Conservation (phyloP, 1,140 invertebrate genomes). For the Scaptomyza montana region DNA sequence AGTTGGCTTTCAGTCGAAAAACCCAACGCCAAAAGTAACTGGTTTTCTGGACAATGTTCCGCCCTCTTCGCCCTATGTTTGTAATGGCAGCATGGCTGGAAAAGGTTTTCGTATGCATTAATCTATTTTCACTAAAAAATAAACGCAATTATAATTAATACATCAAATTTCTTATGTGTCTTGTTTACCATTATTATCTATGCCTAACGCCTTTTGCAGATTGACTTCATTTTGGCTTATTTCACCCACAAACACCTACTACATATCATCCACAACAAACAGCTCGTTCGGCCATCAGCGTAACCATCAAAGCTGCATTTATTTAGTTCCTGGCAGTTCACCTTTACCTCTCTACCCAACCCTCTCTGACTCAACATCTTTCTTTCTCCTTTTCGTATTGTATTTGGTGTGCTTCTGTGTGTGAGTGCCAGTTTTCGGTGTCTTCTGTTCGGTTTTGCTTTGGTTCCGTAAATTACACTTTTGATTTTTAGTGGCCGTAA, state of each 20-base stretch:
- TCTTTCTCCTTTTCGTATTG: background rate
- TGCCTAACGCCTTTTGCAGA: background rate
- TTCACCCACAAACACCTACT: background rate
- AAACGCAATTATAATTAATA: no score
- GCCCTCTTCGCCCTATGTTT: constrained; percentile 3
- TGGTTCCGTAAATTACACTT: constrained; percentile 83
- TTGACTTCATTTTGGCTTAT: constrained; percentile 28
- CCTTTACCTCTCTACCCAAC: background rate
- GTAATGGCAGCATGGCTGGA: constrained; percentile 1
- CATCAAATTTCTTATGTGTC: no score
- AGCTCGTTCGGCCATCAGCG: constrained; percentile 5
- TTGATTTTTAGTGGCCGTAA: constrained; percentile 84
- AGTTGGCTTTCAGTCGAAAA: constrained; percentile 15
- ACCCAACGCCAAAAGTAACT: constrained; percentile 49
- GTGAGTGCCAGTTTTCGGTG: constrained; percentile 53
- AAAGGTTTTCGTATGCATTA: background rate
- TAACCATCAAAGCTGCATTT: constrained; percentile 45
- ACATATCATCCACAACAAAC: constrained; percentile 29
- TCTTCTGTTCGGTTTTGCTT: constrained; percentile 67
- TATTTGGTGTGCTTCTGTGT: background rate
- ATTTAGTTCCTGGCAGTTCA: constrained; percentile 4
- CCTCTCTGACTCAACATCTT: no score
- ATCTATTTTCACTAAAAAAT: no score
- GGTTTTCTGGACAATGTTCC: constrained; percentile 52
- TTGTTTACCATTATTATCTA: background rate